Conservation (phyloP, 2,888 invertebrate genomes). For the Tachina grossa region DNA sequence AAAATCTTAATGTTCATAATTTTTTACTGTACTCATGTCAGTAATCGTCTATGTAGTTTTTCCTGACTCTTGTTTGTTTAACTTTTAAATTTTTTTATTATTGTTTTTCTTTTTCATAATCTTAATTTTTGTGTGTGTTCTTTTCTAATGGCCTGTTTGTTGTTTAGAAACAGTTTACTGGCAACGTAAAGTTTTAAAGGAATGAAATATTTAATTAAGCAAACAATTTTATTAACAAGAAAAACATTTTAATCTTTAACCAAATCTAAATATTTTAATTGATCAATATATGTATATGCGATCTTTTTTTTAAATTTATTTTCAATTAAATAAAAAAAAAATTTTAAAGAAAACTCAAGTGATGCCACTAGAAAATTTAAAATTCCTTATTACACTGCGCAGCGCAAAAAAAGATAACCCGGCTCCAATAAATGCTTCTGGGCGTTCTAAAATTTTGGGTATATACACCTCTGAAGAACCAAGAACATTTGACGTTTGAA, state of each 20-base stretch:
- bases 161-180: constrained; percentile 48
- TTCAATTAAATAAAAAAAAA: too few relatives aligned
- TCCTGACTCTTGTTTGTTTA: constrained; percentile 47
- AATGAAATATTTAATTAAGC: neutral
- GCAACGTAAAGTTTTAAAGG: neutral
- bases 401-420: too few relatives aligned
- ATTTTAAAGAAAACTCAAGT: too few relatives aligned
- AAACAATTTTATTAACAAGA: neutral
- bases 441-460: too few relatives aligned
- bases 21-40: constrained; percentile 10
- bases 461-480: too few relatives aligned
- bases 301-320: too few relatives aligned
- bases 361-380: too few relatives aligned
- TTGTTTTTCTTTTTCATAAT: constrained; percentile 16
- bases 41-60: constrained; percentile 35
- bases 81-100: constrained; percentile 36
- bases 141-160: constrained; percentile 58
- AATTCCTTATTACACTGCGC: neutral
- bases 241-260: neutral
- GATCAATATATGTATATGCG: too few relatives aligned
- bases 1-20: constrained; percentile 56
- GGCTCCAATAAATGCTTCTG: too few relatives aligned
- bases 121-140: constrained; percentile 39
- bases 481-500: too few relatives aligned
- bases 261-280: too few relatives aligned